Conservation (phyloP, 2,888 invertebrate genomes). For the Apomyelois bistriatella region DNA sequence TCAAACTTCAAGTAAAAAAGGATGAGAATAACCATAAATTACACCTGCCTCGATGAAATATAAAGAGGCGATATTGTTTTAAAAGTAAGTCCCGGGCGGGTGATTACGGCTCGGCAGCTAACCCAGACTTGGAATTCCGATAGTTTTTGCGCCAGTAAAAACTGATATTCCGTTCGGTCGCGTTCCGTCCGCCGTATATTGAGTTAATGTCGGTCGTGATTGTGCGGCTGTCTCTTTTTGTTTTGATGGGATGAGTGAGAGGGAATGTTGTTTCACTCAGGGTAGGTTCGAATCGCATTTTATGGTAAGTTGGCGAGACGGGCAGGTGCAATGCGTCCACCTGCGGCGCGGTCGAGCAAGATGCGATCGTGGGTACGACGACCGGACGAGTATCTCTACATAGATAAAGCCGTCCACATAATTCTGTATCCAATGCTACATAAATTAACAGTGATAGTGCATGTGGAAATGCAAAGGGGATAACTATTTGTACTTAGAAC, state of each 20-base stretch:
- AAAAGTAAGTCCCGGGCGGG: slow-evolving; percentile 65
- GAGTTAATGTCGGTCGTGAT: slow-evolving; percentile 77
- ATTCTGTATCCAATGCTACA: slow-evolving; percentile 59
- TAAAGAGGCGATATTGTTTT: slow-evolving; percentile 72
- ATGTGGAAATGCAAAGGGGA: slow-evolving; percentile 10
- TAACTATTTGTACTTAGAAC: slow-evolving; percentile 8
- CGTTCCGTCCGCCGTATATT: slow-evolving; percentile 68
- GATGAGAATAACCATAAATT: slow-evolving; percentile 61
- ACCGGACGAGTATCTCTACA: slow-evolving; percentile 55
- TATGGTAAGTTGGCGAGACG: slow-evolving; percentile 74
- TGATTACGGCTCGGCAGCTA: slow-evolving; percentile 66
- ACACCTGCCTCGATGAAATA: slow-evolving; percentile 71
- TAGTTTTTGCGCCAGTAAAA: slow-evolving; percentile 77
- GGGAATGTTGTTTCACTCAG: slow-evolving; percentile 57
- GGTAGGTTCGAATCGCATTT: slow-evolving; percentile 74
- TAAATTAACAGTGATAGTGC: slow-evolving; percentile 36
- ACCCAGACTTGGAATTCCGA: slow-evolving; percentile 72
- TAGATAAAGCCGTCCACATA: slow-evolving; percentile 61
- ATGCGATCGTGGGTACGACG: slow-evolving; percentile 72
- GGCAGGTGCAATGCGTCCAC: slow-evolving; percentile 74
- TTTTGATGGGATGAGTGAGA: slow-evolving; percentile 49
- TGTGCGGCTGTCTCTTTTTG: slow-evolving; percentile 55
- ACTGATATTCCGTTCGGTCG: slow-evolving; percentile 74
- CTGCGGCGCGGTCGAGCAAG: slow-evolving; percentile 72
- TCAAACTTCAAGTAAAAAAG: slow-evolving; percentile 51